These are phyloP conservation scores for Dermatemys mawii DNA, from an alignment of 2,113 vertebrate species.

Conservation along the genomic window DNA sequence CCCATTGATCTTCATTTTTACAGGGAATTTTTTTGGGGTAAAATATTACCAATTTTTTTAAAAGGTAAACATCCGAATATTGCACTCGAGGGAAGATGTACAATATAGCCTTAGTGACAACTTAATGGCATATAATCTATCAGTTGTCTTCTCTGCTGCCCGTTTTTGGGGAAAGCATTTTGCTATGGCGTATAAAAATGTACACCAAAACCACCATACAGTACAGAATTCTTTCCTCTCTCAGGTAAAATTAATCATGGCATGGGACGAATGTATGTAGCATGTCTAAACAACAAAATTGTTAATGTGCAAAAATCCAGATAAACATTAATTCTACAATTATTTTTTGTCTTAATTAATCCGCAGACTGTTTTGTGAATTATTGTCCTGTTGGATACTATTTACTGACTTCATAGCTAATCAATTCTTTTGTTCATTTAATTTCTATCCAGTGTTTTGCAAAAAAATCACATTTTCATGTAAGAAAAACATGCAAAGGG, in stretches of 20 bases:
- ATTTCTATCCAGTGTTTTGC: slow-evolving; percentile 51
- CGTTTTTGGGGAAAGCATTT: slow-evolving; percentile 46
- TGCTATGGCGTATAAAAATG: not conserved
- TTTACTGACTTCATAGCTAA: slow-evolving; percentile 42
- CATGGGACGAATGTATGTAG: not conserved
- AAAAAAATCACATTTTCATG: slow-evolving; percentile 59
- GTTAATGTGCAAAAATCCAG: slow-evolving; percentile 24
- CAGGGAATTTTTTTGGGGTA: slow-evolving; percentile 45
- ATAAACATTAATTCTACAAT: slow-evolving; percentile 14
- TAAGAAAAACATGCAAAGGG: slow-evolving; percentile 58
- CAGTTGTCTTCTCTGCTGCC: slow-evolving; percentile 56
- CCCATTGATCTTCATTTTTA: slow-evolving; percentile 66
- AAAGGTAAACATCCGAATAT: slow-evolving; percentile 59
- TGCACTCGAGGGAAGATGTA: slow-evolving; percentile 58
- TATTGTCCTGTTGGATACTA: slow-evolving; percentile 38
- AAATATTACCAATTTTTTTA: slow-evolving; percentile 52
- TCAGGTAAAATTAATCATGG: not conserved
- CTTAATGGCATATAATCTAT: slow-evolving; percentile 67
- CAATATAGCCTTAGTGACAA: slow-evolving; percentile 51
- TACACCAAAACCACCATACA: not conserved
- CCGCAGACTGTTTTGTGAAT: slow-evolving; percentile 57
- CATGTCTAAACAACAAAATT: not conserved
- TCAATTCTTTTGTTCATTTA: slow-evolving; percentile 49
- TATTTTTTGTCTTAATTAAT: slow-evolving; percentile 7
- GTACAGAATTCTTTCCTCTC: not conserved